Conservation (phyloP, 2,113 vertebrate genomes). For the Globicephala melas region DNA sequence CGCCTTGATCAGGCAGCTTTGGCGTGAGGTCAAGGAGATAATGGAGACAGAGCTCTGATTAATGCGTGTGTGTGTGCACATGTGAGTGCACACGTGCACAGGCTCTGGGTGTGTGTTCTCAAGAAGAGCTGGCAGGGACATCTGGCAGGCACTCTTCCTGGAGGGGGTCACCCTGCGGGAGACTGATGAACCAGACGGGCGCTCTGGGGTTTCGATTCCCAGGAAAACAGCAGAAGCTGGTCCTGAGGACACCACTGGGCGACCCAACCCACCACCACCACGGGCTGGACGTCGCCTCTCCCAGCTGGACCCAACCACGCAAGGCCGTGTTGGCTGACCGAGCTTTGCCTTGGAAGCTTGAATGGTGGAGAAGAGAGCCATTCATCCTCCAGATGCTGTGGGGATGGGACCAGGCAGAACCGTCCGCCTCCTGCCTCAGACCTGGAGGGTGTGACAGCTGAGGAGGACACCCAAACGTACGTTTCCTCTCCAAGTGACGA, state of each 20-base stretch:
- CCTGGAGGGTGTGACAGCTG: rapidly evolving
- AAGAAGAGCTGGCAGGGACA: not conserved
- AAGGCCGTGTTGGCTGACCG: not conserved
- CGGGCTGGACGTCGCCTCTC: not conserved
- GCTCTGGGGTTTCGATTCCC: not conserved
- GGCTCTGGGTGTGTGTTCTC: not conserved
- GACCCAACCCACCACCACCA: rapidly evolving
- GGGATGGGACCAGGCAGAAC: not conserved
- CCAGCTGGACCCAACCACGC: not conserved
- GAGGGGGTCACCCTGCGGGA: rapidly evolving
- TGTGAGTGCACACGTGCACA: not conserved
- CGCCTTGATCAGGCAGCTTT: rapidly evolving
- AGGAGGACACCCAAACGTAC: rapidly evolving
- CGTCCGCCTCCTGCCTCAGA: rapidly evolving
- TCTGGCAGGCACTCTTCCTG: not conserved
- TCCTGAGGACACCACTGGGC: not conserved
- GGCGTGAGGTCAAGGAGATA: not conserved
- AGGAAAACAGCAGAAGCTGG: not conserved
- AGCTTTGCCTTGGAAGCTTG: not conserved
- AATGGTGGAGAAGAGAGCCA: not conserved
- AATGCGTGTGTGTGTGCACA: not conserved
- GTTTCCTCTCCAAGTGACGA: not conserved
- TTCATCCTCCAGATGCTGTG: rapidly evolving
- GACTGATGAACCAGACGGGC: not conserved
- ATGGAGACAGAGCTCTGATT: not conserved